A percentile compares a stretch with the other conserved stretches of the same genome.
These are phyloP conservation scores for Centropyge bicolor DNA, from an alignment of 2,797 vertebrate species.

Conservation along the genomic window DNA sequence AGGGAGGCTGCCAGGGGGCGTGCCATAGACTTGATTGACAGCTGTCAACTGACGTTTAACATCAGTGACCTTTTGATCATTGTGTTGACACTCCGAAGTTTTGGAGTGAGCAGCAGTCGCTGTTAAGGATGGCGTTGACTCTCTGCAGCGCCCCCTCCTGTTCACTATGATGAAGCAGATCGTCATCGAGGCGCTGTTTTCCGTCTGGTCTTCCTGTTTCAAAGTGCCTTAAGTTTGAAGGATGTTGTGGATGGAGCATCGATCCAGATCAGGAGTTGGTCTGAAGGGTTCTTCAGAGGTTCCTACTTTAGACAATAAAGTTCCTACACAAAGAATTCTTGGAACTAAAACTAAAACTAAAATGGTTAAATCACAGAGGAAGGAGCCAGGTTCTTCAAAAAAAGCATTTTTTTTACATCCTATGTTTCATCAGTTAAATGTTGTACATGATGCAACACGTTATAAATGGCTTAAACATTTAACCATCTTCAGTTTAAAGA, in stretches of 20 bases:
- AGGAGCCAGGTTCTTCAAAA: neutral
- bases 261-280: neutral
- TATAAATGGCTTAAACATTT: neutral
- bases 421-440: neutral
- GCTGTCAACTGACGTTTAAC: neutral
- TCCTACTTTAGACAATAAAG: neutral
- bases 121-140: neutral
- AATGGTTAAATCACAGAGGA: neutral
- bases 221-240: constrained; percentile 50
- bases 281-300: neutral
- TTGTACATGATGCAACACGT: neutral
- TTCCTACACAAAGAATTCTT: neutral
- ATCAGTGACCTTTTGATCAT: neutral
- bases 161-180: neutral
- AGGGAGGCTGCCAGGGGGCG: constrained; percentile 41
- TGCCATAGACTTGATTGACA: constrained; percentile 36
- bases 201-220: neutral
- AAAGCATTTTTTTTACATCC: neutral
- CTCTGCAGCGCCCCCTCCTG: neutral
- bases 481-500: neutral
- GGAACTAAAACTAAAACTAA: neutral
- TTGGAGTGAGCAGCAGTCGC: neutral
- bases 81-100: neutral
- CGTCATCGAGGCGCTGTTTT: neutral
- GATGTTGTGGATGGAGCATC: neutral